Base-by-base conservation (phyloP, 2,797 vertebrate species). In the Odontamblyopus rebecca region DNA sequence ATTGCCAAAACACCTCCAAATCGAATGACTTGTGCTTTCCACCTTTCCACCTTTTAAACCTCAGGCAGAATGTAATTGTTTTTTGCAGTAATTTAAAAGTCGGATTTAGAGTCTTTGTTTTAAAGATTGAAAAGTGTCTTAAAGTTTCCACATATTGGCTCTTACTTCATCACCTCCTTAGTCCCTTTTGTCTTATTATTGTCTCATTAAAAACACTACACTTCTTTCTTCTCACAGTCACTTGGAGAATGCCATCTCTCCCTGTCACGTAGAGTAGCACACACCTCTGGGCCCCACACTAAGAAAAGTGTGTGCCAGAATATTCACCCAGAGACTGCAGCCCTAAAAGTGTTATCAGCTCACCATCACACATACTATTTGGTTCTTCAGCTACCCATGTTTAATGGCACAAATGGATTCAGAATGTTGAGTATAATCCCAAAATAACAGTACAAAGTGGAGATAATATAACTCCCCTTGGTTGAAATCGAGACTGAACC, bases 331-430 rank as follows among this genome's bases (percentile, higher is more conserved):
- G 74, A 85, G 75, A 85, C 82, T 80, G 86, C 76, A 83, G 80
- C 78, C 41, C 88, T 88, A 88, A 91, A 86, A 78, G 73, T 78
- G 87, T 91, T 88, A 91, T 90, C 87, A 84, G 86, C 81, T 8
- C 29, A 32, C 60, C 16, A 32, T 9, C 7, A 35, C 60, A 35
- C 29, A 18, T 35, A 4, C 32, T 16, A 61, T 61, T 35, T 61
- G 18, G 6, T 32, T 61, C 29, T 32, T 35, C 60, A 61, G n/a
- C 18, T 32, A 1, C 30, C 30, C 18, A n/a, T 3, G 2, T 61
- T 35, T 61, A 19, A n/a, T 35, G 6, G 32, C 5, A 27, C 6
- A 13, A 60, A 16, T 1, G 29, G 12, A 26, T 13, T 60, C 1
- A 30, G 30, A 5, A 15, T 15, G 0, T 60, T 29, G 1, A 29